Evolutionary conservation across 2,888 invertebrate genomes (phyloP), one percentile per base, ranked within the genome.

Genomic region (Mesochorus sp.): DNA sequence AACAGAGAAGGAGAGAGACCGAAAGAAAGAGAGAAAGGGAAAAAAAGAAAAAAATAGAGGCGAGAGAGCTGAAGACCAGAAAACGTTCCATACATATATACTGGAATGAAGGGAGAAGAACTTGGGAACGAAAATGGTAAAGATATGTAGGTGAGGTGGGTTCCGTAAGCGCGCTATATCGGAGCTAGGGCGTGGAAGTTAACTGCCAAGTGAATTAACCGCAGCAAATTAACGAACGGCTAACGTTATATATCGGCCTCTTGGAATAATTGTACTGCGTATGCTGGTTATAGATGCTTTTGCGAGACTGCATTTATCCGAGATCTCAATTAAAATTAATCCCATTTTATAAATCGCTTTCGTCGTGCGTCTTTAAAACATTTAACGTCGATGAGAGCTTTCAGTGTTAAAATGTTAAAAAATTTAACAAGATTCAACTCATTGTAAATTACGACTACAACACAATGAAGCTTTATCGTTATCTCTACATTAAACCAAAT

Each of bases 161-260:
- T 28, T 19, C 39, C 42, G 59, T 8, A 57, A 68, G 55, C 42
- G 61, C 42, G 0, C 17, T 53, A 12, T 14, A 62, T 57, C 47
- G 39, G 6, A 14, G 26, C 10, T 55, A n/a, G 17, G 4, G 21
- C 12, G 6, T 17, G 34, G 21, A 14, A 0, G 75, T 74, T 76
- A 47, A 81, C 73, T 66, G 70, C 55, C 44, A 64, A 61, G 59
- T 70, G 79, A 80, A 81, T 83, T 78, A 85, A 85, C 80, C 79
- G 79, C 64, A 62, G 78, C 71, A 83, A 86, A 85, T 85, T 83
- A 83, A 81, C 82, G 76, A 59, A 72, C n/a, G 70, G 42, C 79
- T 75, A 80, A 81, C 71, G 39, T 61, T 66, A 49, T 71, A 77
- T 74, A 51, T 68, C 51, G 74, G 74, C 44, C n/a, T 6, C n/a